Percentiles rank a stretch among this genome's conserved stretches.
These are phyloP conservation scores for Crocodylus rhombifer DNA, from an alignment of 2,797 vertebrate species.

Conservation along the genomic window DNA sequence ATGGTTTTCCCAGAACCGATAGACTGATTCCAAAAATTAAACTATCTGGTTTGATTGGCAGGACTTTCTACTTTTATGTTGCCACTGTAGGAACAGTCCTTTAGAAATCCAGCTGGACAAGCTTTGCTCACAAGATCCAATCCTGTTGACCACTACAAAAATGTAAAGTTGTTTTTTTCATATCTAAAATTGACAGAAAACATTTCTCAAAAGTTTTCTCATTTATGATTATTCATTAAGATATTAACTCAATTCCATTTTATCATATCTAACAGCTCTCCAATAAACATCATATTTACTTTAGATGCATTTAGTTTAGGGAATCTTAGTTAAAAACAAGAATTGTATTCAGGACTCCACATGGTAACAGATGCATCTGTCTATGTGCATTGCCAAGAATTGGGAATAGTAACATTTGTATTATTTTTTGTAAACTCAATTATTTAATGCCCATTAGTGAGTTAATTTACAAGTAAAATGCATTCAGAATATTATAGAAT, in stretches of 20 bases:
- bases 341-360: slow-evolving; percentile 4
- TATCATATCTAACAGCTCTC: slow-evolving; percentile 5
- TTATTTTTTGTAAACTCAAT: background rate
- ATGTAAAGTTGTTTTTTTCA: slow-evolving; percentile 20
- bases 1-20: slow-evolving; percentile 6
- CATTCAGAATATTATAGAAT: background rate
- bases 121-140: slow-evolving; percentile 48
- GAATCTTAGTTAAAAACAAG: slow-evolving; percentile 20
- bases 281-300: background rate
- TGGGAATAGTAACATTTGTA: background rate
- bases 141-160: slow-evolving; percentile 27
- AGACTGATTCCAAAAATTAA: slow-evolving; percentile 29
- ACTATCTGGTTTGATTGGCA: background rate
- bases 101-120: slow-evolving; percentile 20
- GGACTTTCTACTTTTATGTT: background rate
- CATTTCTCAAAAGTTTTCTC: background rate
- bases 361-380: slow-evolving; percentile 38
- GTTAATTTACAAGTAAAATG: background rate
- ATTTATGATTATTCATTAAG: slow-evolving; percentile 21
- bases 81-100: background rate
- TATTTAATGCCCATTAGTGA: background rate
- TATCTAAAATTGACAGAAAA: slow-evolving; percentile 27
- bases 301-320: background rate
- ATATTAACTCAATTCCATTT: background rate
- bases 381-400: background rate